phyloP scores from a whole-genome alignment of 1,140 invertebrate genomes.

The Sitobion miscanthi region DNA sequence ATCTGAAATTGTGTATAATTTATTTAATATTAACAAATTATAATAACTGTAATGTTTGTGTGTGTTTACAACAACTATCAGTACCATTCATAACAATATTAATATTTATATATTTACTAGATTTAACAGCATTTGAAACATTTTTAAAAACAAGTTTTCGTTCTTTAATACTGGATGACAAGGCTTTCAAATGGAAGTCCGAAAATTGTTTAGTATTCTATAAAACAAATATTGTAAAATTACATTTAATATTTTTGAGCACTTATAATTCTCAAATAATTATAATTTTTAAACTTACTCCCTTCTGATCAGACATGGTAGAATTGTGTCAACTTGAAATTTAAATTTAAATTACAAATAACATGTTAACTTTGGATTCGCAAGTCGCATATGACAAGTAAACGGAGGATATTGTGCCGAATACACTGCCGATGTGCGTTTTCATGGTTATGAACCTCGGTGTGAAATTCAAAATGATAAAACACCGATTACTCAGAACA shows the following conservation, averaged over 20 bases:
- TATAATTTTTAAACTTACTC: conserved; percentile 28
- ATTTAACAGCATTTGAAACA: conserved; percentile 33
- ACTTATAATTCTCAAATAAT: neutral
- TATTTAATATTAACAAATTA: neutral
- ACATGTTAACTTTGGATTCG: neutral
- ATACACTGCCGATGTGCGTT: neutral
- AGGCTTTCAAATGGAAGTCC: conserved; percentile 41
- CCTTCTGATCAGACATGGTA: conserved; percentile 16
- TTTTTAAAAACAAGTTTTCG: conserved; percentile 48
- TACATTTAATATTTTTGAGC: neutral
- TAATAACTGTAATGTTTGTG: neutral
- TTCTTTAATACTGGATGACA: conserved; percentile 46
- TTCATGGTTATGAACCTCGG: conserved; percentile 17
- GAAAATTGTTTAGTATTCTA: conserved; percentile 47
- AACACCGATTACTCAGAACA: conserved; percentile 28
- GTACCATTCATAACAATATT: neutral
- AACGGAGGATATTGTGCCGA: neutral
- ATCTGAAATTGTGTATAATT: conserved; percentile 23
- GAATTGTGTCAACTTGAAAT: neutral
- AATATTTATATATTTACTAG: conserved; percentile 33
- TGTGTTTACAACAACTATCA: neutral
- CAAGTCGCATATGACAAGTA: neutral
- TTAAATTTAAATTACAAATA: conserved; percentile 34
- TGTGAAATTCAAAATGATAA: conserved; percentile 23
- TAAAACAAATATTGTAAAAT: neutral